Conservation (phyloP, 2,888 invertebrate species). For the Amaurobius ferox region DNA sequence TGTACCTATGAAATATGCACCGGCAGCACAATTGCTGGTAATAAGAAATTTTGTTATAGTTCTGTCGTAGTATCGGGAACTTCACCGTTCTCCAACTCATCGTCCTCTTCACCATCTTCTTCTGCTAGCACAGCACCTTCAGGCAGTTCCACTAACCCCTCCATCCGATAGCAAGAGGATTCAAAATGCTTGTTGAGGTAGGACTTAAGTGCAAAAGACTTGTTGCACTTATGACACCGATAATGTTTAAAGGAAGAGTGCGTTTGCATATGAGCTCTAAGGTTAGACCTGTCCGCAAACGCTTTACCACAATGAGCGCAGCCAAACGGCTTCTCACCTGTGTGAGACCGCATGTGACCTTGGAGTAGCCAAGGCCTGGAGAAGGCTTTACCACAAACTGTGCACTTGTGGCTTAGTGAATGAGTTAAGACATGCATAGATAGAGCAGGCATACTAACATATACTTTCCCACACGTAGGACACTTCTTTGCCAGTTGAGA, state of each 20-base stretch:
- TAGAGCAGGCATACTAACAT: constrained; percentile 91
- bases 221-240: constrained; percentile 90
- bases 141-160: constrained; percentile 29
- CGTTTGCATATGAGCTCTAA: constrained; percentile 95
- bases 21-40: background rate
- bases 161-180: constrained; percentile 61
- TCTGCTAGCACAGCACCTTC: constrained; percentile 7
- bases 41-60: background rate
- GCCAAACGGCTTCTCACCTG: constrained; percentile 93
- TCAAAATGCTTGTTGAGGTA: constrained; percentile 96
- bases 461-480: constrained; percentile 90
- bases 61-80: background rate
- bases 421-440: constrained; percentile 91
- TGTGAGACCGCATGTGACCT: constrained; percentile 92
- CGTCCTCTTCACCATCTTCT: constrained; percentile 30
- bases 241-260: constrained; percentile 93
- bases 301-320: constrained; percentile 95
- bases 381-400: constrained; percentile 90
- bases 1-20: background rate
- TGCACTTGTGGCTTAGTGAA: constrained; percentile 89
- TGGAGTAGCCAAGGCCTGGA: constrained; percentile 92
- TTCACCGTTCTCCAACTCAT: constrained; percentile 24
- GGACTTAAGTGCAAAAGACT: constrained; percentile 94
- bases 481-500: constrained; percentile 84
- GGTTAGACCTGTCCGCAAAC: constrained; percentile 94